phyloP scores from a whole-genome alignment of 2,113 vertebrate species.

The Chaetorhynchus papuensis region DNA sequence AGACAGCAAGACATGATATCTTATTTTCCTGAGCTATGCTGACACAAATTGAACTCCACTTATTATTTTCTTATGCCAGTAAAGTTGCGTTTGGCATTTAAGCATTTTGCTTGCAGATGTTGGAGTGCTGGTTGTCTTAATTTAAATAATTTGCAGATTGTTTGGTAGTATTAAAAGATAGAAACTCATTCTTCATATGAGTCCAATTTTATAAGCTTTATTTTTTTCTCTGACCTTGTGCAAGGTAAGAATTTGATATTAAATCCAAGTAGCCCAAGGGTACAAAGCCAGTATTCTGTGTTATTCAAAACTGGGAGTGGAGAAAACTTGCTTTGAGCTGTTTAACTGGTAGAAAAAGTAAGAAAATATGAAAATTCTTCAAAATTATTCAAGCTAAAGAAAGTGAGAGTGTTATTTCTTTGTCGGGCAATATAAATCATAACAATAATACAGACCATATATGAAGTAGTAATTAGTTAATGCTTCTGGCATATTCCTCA shows the following conservation, averaged over 20 bases:
- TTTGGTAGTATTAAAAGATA: slow-evolving; percentile 77
- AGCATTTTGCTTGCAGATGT: slow-evolving; percentile 86
- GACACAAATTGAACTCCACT: slow-evolving; percentile 93
- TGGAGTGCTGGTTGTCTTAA: slow-evolving; percentile 78
- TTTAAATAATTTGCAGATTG: slow-evolving; percentile 89
- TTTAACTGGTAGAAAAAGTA: slow-evolving; percentile 1
- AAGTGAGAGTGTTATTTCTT: neutral
- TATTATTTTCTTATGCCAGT: slow-evolving; percentile 91
- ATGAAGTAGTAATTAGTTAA: neutral
- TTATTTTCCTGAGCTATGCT: slow-evolving; percentile 94
- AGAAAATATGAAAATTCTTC: neutral
- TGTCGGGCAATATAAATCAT: neutral
- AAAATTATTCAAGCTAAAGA: neutral
- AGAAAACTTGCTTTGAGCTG: slow-evolving; percentile 5
- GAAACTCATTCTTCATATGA: slow-evolving; percentile 83
- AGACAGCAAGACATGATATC: slow-evolving; percentile 98
- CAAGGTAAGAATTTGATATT: slow-evolving; percentile 68
- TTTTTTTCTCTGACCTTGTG: slow-evolving; percentile 59
- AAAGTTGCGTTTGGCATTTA: slow-evolving; percentile 76
- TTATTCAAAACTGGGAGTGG: slow-evolving; percentile 17
- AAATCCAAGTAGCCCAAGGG: slow-evolving; percentile 24
- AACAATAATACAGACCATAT: neutral
- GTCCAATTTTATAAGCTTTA: slow-evolving; percentile 73
- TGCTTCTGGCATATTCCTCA: neutral
- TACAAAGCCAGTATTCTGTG: slow-evolving; percentile 15